Evolutionary conservation across 2,888 invertebrate species (phyloP), one percentile per base, ranked within the genome.

Genomic region (Drosophila fulvimacula): DNA sequence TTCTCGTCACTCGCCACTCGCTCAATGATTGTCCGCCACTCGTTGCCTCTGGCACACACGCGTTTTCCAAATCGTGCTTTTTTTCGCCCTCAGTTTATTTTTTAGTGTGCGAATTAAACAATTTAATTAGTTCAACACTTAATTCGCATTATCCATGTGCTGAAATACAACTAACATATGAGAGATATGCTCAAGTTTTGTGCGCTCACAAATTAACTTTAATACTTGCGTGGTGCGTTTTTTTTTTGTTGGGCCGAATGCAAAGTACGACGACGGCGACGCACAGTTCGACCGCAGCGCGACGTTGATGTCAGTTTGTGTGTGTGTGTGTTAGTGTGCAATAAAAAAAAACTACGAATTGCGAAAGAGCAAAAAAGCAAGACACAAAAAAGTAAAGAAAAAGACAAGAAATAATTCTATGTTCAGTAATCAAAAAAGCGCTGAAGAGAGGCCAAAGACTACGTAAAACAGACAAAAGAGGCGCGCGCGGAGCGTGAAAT

Each of bases 21-120:
- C 6, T 58, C 3, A n/a, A 51, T 39, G 21, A 36, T 38, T 48
- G 65, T 75, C 64, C 52, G 68, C 76, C 61, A 85, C 73, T 85
- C 86, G 81, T 67, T 59, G 59, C 64, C 55, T 44, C 65, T 72
- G 72, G 74, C 78, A 81, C 78, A 86, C 87, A 84, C 82, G 82
- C 82, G 79, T 82, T 81, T 84, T 84, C 72, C 68, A 73, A 82
- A 84, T 84, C 88, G 82, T 87, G 85, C 65, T 81, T 84, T 84
- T 81, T 82, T 87, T 73, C 77, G 62, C 65, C 56, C 69, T 65
- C 69, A 69, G 74, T 87, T 81, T 78, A 81, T 78, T 78, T 81
- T 70, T 75, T 84, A 64, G 60, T 62, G 69, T 69, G 73, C 59
- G 59, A 78, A 69, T 57, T 67, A 42, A 76, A 53, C 21, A 63